phyloP scores from a whole-genome alignment of 2,888 invertebrate species.

The Dysmachus trigonus region DNA sequence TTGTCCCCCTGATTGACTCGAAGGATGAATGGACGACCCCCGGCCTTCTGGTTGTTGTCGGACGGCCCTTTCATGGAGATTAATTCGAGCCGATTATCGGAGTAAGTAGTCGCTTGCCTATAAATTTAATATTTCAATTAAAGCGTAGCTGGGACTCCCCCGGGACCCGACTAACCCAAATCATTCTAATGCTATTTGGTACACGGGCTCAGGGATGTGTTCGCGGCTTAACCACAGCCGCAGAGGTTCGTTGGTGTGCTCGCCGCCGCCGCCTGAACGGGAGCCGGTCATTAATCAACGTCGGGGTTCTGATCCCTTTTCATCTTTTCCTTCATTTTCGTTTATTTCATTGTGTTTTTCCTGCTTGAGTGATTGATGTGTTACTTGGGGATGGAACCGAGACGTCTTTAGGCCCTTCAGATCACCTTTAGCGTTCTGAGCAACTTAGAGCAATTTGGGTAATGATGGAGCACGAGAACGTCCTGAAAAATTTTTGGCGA shows the following conservation, averaged over 20 bases:
- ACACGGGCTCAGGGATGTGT: not conserved
- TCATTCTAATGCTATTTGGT: constrained; percentile 17
- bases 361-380: not conserved
- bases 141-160: not conserved
- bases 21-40: not conserved
- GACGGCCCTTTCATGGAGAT: not conserved
- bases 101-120: not conserved
- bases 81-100: not conserved
- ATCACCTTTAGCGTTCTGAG: not conserved
- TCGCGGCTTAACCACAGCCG: constrained; percentile 27
- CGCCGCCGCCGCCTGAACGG: not conserved
- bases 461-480: not conserved
- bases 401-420: not conserved
- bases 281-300: constrained; percentile 41
- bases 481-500: not conserved
- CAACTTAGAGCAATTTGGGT: not conserved
- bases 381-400: not conserved
- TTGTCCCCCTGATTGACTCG: constrained; percentile 31
- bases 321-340: constrained; percentile 31
- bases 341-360: constrained; percentile 33
- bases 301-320: constrained; percentile 36
- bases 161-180: constrained; percentile 13
- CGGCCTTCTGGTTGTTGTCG: not conserved
- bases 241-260: not conserved
- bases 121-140: constrained; percentile 36